phyloP scores from a whole-genome alignment of 2,888 invertebrate genomes.

The Stegophylla sp. region DNA sequence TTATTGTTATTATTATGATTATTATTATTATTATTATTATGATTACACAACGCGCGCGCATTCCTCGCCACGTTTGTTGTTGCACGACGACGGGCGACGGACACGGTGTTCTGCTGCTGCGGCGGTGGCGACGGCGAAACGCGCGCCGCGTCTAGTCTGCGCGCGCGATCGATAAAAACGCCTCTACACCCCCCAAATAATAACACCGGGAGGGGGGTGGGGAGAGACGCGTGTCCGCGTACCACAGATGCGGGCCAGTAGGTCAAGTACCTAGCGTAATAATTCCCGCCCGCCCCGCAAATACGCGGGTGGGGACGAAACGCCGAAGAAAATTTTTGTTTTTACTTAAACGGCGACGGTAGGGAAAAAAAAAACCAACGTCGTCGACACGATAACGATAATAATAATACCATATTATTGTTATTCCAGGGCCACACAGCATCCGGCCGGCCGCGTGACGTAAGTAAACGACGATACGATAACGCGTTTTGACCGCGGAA shows the following conservation, averaged over 20 bases:
- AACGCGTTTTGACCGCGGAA: background rate
- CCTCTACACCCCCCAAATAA: background rate
- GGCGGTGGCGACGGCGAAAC: background rate
- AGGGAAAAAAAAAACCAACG: too few species aligned
- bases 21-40: background rate
- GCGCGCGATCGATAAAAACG: background rate
- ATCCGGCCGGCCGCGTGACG: slow-evolving; percentile 11
- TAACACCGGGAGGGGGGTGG: too few species aligned
- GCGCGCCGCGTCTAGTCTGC: too few species aligned
- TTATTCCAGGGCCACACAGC: background rate
- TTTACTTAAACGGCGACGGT: too few species aligned
- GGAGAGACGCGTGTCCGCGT: background rate
- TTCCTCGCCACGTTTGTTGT: slow-evolving; percentile 41
- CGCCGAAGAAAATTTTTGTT: too few species aligned
- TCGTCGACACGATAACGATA: too few species aligned
- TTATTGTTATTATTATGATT: slow-evolving; percentile 15
- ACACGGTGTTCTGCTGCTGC: background rate
- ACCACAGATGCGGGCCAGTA: background rate
- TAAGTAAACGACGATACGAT: background rate
- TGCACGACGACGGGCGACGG: background rate
- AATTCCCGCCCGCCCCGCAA: background rate
- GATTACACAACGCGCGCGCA: slow-evolving; percentile 49
- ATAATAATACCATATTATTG: too few species aligned
- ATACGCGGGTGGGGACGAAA: too few species aligned
- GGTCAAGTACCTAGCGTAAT: background rate